Conservation (phyloP, 2,888 invertebrate species). For the Caenorhabditis auriculariae region DNA sequence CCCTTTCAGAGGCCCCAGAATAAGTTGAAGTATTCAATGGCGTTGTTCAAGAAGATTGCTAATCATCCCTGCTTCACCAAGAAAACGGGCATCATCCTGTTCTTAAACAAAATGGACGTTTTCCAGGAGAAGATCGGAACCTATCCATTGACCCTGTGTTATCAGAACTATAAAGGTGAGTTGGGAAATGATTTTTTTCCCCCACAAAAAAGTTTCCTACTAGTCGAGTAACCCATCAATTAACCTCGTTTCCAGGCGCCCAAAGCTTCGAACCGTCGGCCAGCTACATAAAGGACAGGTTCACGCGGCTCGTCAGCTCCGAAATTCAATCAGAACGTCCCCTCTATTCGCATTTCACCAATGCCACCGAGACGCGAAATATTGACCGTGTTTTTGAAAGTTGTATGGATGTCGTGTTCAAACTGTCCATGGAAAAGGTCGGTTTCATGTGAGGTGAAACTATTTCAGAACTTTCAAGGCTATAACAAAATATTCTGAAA, state of each 20-base stretch:
- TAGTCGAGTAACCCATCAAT: too few species aligned
- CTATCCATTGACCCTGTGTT: conserved; percentile 58
- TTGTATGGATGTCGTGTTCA: conserved; percentile 61
- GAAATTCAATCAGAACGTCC: conserved; percentile 61
- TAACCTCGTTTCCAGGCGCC: conserved; percentile 45
- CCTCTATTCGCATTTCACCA: conserved; percentile 64
- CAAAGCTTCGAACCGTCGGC: conserved; percentile 59
- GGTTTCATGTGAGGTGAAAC: conserved; percentile 48
- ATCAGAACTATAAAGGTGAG: conserved; percentile 64
- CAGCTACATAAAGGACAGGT: conserved; percentile 64
- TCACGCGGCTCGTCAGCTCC: conserved; percentile 56
- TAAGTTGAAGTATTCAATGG: conserved; percentile 57
- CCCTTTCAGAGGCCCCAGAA: conserved; percentile 54
- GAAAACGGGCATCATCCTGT: conserved; percentile 65
- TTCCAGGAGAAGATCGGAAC: conserved; percentile 53
- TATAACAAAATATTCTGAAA: too few species aligned
- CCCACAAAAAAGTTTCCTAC: too few species aligned
- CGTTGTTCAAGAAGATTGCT: conserved; percentile 62
- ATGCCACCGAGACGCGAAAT: conserved; percentile 65
- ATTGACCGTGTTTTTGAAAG: conserved; percentile 63
- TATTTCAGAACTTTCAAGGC: too few species aligned
- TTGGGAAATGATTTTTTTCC: neutral
- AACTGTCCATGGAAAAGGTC: conserved; percentile 60
- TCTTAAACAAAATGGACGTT: conserved; percentile 63
- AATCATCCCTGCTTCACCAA: conserved; percentile 64